Conservation (phyloP, 2,888 invertebrate species). For the Oscheius myriophilus region DNA sequence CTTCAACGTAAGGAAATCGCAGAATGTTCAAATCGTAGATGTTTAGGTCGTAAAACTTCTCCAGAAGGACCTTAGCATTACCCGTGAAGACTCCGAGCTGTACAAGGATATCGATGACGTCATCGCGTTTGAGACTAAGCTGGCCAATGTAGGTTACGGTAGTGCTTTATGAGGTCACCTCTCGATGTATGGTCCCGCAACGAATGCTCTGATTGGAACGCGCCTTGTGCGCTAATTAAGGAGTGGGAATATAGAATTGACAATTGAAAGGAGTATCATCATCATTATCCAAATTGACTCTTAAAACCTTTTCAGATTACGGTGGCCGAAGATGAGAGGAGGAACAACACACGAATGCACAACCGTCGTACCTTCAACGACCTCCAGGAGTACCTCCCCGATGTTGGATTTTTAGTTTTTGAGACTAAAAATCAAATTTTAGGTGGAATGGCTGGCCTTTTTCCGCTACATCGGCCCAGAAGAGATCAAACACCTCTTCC, state of each 20-base stretch:
- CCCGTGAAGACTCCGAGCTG: constrained; percentile 35
- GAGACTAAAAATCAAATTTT: constrained; percentile 38
- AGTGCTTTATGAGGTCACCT: background rate
- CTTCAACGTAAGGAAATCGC: constrained; percentile 36
- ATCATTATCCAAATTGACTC: no score
- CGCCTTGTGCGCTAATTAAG: no score
- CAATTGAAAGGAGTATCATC: no score
- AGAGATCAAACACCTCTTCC: constrained; percentile 65
- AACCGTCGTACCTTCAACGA: constrained; percentile 60
- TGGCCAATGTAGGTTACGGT: constrained; percentile 45
- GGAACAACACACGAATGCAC: constrained; percentile 61
- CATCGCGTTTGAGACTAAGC: constrained; percentile 51
- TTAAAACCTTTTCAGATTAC: constrained; percentile 44
- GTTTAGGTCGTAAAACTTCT: constrained; percentile 47
- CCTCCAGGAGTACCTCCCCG: constrained; percentile 50
- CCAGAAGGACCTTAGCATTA: constrained; percentile 39
- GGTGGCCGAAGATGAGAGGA: constrained; percentile 53
- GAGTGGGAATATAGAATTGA: no score
- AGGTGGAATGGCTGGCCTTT: constrained; percentile 69
- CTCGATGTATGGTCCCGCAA: no score
- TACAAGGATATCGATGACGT: constrained; percentile 48
- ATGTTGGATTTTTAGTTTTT: no score
- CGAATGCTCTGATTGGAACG: no score
- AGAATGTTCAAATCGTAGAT: no score
- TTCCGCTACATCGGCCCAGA: constrained; percentile 62